These are phyloP conservation scores for Eurystomus gularis DNA, from an alignment of 2,113 vertebrate species.

Conservation along the genomic window DNA sequence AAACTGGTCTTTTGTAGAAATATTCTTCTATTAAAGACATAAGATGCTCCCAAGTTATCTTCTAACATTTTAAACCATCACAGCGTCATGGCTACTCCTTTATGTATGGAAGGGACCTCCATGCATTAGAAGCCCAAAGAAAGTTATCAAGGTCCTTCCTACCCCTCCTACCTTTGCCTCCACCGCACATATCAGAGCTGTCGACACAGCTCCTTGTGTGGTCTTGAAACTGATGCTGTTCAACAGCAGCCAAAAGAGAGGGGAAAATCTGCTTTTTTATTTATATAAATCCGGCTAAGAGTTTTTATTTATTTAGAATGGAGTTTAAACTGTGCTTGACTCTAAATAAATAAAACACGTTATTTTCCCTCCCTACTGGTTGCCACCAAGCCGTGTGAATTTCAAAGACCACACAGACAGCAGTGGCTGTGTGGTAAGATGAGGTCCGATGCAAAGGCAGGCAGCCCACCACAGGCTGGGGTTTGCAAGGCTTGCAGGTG, in stretches of 20 bases:
- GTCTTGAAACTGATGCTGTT: conserved; percentile 68
- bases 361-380: conserved; percentile 62
- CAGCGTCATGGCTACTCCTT: not conserved
- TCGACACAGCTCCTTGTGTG: conserved; percentile 68
- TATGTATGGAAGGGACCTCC: not conserved
- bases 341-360: conserved; percentile 77
- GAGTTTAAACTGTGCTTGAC: conserved; percentile 76
- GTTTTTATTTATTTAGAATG: conserved; percentile 82
- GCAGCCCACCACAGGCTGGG: not conserved
- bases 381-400: conserved; percentile 65
- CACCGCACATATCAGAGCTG: conserved; percentile 28
- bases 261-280: conserved; percentile 68
- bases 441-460: not conserved
- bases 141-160: conserved; percentile 1
- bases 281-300: conserved; percentile 75
- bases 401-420: conserved; percentile 78
- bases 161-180: conserved; percentile 11
- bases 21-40: not conserved
- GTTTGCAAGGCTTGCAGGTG: conserved; percentile 40
- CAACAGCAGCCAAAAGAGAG: conserved; percentile 51
- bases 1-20: not conserved
- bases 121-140: not conserved
- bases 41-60: not conserved
- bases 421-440: not conserved
- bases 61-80: not conserved